These are phyloP conservation scores for Phorcus lineatus DNA, from an alignment of 2,888 invertebrate genomes.

Conservation along the genomic window DNA sequence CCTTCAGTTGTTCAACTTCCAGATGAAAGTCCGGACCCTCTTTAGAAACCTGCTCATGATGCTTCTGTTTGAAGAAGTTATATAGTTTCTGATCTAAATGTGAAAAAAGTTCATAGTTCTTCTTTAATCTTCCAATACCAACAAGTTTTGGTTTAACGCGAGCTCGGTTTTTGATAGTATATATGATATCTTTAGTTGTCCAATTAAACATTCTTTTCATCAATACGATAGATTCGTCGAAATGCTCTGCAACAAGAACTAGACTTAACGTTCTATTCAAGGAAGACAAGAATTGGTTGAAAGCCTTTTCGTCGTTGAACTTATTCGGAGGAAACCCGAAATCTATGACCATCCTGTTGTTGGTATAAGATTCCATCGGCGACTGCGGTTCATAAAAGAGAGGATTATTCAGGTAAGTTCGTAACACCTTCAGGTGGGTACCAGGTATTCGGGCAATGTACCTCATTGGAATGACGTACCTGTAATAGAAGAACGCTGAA, in stretches of 20 bases:
- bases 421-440: constrained; percentile 4
- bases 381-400: constrained; percentile 34
- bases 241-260: neutral
- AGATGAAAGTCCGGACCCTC: constrained; percentile 14
- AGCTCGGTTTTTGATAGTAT: neutral
- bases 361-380: constrained; percentile 43
- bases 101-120: neutral
- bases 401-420: constrained; percentile 48
- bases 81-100: constrained; percentile 10
- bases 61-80: neutral
- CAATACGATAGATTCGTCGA: constrained; percentile 6
- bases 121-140: neutral
- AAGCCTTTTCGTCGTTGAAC: neutral
- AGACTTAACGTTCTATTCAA: neutral
- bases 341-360: constrained; percentile 53
- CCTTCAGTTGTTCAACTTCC: constrained; percentile 7
- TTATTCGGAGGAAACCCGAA: constrained; percentile 46
- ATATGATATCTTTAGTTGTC: neutral
- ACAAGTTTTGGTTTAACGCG: neutral
- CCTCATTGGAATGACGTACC: neutral
- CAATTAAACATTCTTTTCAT: neutral
- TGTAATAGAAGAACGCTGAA: constrained; percentile 47
- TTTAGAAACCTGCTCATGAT: neutral
- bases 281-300: neutral
- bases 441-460: neutral